Base-by-base conservation (phyloP, 2,113 vertebrate species). In the Dasyornis broadbenti region DNA sequence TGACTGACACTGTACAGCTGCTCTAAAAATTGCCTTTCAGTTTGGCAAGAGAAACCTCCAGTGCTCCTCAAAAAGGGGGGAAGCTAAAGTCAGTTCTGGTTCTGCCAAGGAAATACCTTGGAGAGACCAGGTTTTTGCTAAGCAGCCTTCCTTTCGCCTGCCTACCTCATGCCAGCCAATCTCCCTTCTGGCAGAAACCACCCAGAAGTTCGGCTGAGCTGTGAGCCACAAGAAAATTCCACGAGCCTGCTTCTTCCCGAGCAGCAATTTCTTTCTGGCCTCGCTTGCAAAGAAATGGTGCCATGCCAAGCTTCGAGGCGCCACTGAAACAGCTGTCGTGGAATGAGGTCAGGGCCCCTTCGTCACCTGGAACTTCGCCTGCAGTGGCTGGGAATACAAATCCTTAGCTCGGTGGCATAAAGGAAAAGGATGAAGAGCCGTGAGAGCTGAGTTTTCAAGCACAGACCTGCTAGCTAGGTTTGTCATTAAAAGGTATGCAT, bases 351-450 rank as follows among this genome's bases (percentile, higher is more conserved):
- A 56, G 90, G 69, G 66, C 47, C 50, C 87, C 88, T 81, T 77
- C 8, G 39, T 77, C 72, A 94, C 88, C 93, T 93, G 90, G 94
- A 93, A 75, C 92, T 94, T 94, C 80, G 66, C 54, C 75, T 95
- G 84, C 82, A 87, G 30, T 2, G 9, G 47, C 73, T 88, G 7
- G 7, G 71, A 94, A 82, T 92, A 94, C 42, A 73, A 80, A 95
- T 87, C 77, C 79, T 93, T 88, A 80, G 87, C 85, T 94, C 80
- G 78, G 87, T 91, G 78, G 78, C 75, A 86, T 57, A 95, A 94
- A 94, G 94, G 76, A 92, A 95, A 95, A 96, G 50, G 75, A 95
- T 95, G 96, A 91, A 79, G 73, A 82, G 84, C 89, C 93, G 92
- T 95, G 94, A 80, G 57, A 95, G 87, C 84, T 86, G 82, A 82